Evolutionary conservation across 2,113 vertebrate species (phyloP), one percentile per base, ranked within the genome.

Genomic region (Serinus canaria): DNA sequence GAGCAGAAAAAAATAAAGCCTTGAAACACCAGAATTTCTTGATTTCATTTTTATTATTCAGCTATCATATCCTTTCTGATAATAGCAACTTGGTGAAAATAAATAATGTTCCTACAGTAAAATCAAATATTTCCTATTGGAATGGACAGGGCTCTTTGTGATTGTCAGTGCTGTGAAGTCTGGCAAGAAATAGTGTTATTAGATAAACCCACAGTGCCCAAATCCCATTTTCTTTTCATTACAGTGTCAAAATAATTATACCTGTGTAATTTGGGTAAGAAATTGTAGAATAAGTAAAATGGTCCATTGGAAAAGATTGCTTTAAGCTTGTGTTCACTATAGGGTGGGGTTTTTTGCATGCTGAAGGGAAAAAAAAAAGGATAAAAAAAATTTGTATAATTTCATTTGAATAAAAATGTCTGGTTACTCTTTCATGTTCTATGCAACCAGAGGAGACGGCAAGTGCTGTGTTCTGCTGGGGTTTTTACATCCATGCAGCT

Each of bases 151-250:
- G 97, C 97, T 98, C 98, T 98, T 98, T 98, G 98, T 98, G 98
- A 97, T 98, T 98, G 98, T 98, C 98, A 98, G 95, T 96, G 94
- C 98, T 98, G 96, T 98, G 98, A 98, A 98, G 98, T 98, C 98
- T 98, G 98, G 98, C 97, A 98, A 98, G 98, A 98, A 98, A 98
- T 97, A 98, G 98, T 98, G 98, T 98, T 98, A 98, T 98, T 98
- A 98, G 98, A 98, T 98, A 98, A 98, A 98, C 98, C 98, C 97
- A 97, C 97, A 94, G 98, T 98, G 98, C 98, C 98, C 98, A 98
- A 98, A 98, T 98, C 98, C 98, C 98, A 98, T 98, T 98, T 98
- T 98, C 98, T 98, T 98, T 98, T 98, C 98, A 98, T 98, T 98
- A 98, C 97, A 97, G 97, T 98, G 98, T 98, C 98, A 98, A 98